Evolutionary conservation across 2,797 vertebrate genomes (phyloP).

Genomic region (Acomys russatus): DNA sequence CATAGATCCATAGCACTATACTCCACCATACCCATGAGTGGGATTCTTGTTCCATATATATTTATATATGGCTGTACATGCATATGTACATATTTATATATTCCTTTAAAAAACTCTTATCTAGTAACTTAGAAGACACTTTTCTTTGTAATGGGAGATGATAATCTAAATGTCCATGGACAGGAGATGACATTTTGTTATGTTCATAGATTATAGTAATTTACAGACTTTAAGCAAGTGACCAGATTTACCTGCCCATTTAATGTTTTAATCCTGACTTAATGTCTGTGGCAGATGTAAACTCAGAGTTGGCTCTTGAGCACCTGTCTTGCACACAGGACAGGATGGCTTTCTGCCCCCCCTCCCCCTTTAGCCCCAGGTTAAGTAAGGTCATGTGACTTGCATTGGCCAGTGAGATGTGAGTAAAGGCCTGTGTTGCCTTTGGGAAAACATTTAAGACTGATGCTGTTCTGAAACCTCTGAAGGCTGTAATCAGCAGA

Average conservation of each 20-base stretch:
- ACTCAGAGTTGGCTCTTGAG: too few species aligned
- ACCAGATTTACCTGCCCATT: too few species aligned
- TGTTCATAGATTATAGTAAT: neutral
- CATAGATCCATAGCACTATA: neutral
- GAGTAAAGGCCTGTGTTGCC: constrained; percentile 14
- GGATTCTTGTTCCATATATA: neutral
- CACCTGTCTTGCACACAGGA: neutral
- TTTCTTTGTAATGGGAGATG: constrained; percentile 42
- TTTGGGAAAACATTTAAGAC: constrained; percentile 24
- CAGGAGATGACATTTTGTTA: neutral
- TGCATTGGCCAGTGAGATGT: neutral
- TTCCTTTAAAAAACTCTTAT: constrained; percentile 38
- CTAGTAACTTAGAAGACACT: neutral
- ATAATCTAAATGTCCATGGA: neutral
- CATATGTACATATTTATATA: neutral
- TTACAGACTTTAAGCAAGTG: too few species aligned
- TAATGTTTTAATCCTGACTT: too few species aligned
- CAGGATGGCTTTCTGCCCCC: neutral
- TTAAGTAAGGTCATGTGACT: neutral
- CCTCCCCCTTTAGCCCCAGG: neutral
- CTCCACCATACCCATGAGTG: neutral
- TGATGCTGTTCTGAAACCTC: neutral
- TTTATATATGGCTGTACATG: neutral
- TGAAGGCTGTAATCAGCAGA: neutral
- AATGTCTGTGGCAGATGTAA: too few species aligned